These are phyloP conservation scores for Astreopora myriophthalma DNA, from an alignment of 64 coral and sea anemone genomes.

Conservation along the genomic window DNA sequence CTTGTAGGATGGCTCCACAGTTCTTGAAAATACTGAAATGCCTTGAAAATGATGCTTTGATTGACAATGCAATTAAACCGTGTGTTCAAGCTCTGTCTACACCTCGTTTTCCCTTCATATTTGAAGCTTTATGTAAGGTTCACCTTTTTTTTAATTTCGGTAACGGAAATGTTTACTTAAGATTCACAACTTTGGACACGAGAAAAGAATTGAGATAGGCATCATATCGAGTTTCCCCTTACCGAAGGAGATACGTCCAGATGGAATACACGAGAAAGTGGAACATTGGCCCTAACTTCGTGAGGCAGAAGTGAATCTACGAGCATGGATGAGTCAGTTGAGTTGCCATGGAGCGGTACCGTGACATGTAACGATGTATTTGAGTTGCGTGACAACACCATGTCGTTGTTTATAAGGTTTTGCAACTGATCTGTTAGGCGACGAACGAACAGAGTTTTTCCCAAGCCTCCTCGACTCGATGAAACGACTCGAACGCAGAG, in stretches of 20 bases:
- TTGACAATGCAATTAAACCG: too few species aligned
- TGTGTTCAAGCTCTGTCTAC: too few species aligned
- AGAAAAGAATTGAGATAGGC: too few species aligned
- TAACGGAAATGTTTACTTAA: neutral
- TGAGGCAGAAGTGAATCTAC: conserved; percentile 63
- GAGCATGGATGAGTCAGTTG: conserved; percentile 52
- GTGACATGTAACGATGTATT: conserved; percentile 36
- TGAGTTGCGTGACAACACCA: neutral
- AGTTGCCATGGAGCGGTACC: conserved; percentile 86
- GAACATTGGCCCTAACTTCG: conserved; percentile 63
- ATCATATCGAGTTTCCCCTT: neutral
- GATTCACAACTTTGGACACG: neutral
- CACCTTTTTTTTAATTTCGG: too few species aligned
- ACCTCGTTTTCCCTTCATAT: too few species aligned
- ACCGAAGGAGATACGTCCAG: conserved; percentile 92
- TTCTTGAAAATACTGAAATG: too few species aligned
- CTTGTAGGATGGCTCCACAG: too few species aligned
- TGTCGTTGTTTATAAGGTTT: conserved; percentile 66
- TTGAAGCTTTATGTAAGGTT: too few species aligned
- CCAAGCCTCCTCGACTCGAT: conserved; percentile 71
- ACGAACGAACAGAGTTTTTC: conserved; percentile 67
- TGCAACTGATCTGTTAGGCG: conserved; percentile 67
- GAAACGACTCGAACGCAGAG: conserved; percentile 75
- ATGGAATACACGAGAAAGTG: conserved; percentile 91
- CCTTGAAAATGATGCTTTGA: too few species aligned